Evolutionary conservation across 1,140 invertebrate species (phyloP).

Genomic region (Coenobita brevimanus): DNA sequence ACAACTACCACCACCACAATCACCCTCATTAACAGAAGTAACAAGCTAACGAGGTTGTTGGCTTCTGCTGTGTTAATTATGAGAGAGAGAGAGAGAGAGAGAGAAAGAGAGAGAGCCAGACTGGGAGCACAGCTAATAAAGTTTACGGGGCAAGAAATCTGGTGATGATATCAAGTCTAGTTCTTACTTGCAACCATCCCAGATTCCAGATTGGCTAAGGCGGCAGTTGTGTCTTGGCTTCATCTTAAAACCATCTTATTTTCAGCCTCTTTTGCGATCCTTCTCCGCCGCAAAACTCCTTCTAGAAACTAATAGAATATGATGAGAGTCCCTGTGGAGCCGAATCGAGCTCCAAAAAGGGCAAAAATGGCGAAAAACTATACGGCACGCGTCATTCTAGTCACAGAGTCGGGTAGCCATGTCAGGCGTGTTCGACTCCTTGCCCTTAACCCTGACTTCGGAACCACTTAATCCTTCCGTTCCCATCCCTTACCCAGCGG

Average conservation of each 20-base stretch:
- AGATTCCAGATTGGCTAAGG: constrained; percentile 37
- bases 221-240: neutral
- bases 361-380: neutral
- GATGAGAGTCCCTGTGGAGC: no score
- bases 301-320: neutral
- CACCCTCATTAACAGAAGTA: no score
- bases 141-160: constrained; percentile 49
- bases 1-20: no score
- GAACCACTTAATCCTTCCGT: neutral
- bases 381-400: constrained; percentile 45
- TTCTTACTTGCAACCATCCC: constrained; percentile 22
- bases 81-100: no score
- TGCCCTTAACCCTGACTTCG: constrained; percentile 28
- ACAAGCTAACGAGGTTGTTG: no score
- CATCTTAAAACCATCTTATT: neutral
- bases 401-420: constrained; percentile 36
- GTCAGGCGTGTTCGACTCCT: constrained; percentile 27
- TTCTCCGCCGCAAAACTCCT: neutral
- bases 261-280: no score
- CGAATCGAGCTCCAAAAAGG: neutral
- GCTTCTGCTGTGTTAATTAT: no score
- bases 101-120: no score
- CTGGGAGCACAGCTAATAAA: constrained; percentile 41
- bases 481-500: neutral
- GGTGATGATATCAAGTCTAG: constrained; percentile 44